Evolutionary conservation across 2,113 vertebrate genomes (phyloP).

Genomic region (Brachyhypopomus gauderio): DNA sequence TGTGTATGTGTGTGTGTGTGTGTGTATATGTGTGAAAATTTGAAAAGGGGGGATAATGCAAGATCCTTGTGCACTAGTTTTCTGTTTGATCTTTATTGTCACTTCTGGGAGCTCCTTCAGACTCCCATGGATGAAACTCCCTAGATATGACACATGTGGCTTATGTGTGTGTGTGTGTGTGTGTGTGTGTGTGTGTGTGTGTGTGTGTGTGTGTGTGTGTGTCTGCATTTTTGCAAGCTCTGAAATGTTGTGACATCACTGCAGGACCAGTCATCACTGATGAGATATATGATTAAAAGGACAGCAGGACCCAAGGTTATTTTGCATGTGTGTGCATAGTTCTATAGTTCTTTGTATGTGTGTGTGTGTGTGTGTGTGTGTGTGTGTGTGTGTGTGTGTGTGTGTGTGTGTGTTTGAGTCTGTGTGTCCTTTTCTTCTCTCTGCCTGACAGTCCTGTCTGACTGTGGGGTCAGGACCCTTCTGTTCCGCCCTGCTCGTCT

Average conservation of each 20-base stretch:
- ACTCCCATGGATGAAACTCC: constrained; percentile 18
- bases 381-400: neutral
- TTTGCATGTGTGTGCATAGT: neutral
- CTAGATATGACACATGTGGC: neutral
- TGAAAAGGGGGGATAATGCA: too few relatives aligned
- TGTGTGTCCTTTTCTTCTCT: too few relatives aligned
- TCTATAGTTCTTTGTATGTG: neutral
- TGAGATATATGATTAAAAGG: constrained; percentile 40
- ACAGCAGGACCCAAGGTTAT: constrained; percentile 22
- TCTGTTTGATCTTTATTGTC: too few relatives aligned
- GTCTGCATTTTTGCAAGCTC: constrained; percentile 4
- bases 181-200: too few relatives aligned
- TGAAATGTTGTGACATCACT: constrained; percentile 39
- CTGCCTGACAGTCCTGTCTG: neutral
- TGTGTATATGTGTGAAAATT: neutral
- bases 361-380: neutral
- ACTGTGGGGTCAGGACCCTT: neutral
- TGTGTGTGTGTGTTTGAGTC: neutral
- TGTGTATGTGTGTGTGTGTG: neutral
- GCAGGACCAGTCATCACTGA: constrained; percentile 40
- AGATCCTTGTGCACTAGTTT: too few relatives aligned
- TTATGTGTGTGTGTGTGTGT: too few relatives aligned
- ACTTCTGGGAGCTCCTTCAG: neutral
- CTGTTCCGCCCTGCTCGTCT: neutral
- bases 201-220: constrained; percentile 5